Conservation (phyloP, 92 coral and sea anemone genomes). For the Epizoanthus ramosus region DNA sequence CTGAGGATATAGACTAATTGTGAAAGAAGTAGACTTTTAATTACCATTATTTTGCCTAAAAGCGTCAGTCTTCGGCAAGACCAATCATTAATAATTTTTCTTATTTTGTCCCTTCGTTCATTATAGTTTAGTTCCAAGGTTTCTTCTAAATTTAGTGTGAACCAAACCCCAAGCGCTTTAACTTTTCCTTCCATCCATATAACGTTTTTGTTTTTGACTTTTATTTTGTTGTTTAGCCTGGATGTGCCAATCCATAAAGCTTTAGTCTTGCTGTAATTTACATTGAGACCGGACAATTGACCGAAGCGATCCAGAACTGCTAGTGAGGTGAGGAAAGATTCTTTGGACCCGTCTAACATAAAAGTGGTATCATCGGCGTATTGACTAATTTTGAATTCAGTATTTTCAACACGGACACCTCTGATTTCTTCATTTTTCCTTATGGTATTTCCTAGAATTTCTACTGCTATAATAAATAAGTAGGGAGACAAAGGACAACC, state of each 20-base stretch:
- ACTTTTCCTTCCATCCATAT: not conserved
- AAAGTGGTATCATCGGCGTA: no score
- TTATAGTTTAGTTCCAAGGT: not conserved
- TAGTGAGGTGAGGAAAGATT: not conserved
- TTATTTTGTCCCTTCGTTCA: not conserved
- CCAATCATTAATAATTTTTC: not conserved
- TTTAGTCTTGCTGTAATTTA: not conserved
- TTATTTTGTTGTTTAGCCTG: not conserved
- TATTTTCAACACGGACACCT: not conserved
- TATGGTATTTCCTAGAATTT: not conserved
- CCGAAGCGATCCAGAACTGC: not conserved
- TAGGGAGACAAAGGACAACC: not conserved
- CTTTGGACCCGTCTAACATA: not conserved
- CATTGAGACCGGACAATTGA: not conserved
- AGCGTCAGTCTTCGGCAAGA: not conserved
- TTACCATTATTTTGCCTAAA: not conserved
- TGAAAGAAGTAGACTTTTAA: no score
- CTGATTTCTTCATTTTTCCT: not conserved
- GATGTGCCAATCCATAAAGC: not conserved
- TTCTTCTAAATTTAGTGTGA: not conserved
- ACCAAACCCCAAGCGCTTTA: not conserved
- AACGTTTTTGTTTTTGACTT: not conserved
- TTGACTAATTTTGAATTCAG: not conserved
- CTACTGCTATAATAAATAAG: not conserved
- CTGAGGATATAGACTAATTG: no score